Conservation (phyloP, 2,888 invertebrate genomes). For the Girardia tigrina region DNA sequence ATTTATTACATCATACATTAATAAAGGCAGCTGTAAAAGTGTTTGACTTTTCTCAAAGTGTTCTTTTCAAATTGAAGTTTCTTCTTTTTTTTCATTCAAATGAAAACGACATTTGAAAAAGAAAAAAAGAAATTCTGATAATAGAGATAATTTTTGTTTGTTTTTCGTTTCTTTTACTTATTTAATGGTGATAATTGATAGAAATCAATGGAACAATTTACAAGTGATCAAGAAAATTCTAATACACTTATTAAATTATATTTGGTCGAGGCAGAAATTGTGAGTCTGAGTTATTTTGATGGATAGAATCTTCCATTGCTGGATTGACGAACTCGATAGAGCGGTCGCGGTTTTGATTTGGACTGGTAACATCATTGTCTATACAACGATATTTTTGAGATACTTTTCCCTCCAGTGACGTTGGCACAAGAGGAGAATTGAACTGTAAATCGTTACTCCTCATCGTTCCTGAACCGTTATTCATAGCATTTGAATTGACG, state of each 20-base stretch:
- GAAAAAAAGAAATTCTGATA: not conserved
- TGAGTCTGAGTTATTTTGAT: constrained; percentile 5
- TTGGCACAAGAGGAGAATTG: not conserved
- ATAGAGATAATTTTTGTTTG: not conserved
- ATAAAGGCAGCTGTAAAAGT: not conserved
- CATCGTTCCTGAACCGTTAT: not conserved
- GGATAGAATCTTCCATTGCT: not conserved
- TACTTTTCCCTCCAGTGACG: not conserved
- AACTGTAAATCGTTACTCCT: not conserved
- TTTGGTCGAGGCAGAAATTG: constrained; percentile 18
- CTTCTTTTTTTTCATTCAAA: not conserved
- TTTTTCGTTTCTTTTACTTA: not conserved
- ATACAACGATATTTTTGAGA: not conserved
- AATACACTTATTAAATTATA: not conserved
- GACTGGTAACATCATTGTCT: not conserved
- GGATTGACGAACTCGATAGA: not conserved
- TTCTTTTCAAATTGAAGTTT: not conserved
- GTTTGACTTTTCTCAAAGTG: not conserved
- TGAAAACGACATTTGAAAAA: not conserved
- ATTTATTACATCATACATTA: not conserved
- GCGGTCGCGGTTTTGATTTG: not conserved
- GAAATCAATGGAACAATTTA: constrained; percentile 5
- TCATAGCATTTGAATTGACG: not conserved
- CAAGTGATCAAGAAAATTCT: not conserved
- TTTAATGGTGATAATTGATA: not conserved